Base-by-base conservation (phyloP, 2,888 invertebrate species). In the Yponomeuta sedellus region DNA sequence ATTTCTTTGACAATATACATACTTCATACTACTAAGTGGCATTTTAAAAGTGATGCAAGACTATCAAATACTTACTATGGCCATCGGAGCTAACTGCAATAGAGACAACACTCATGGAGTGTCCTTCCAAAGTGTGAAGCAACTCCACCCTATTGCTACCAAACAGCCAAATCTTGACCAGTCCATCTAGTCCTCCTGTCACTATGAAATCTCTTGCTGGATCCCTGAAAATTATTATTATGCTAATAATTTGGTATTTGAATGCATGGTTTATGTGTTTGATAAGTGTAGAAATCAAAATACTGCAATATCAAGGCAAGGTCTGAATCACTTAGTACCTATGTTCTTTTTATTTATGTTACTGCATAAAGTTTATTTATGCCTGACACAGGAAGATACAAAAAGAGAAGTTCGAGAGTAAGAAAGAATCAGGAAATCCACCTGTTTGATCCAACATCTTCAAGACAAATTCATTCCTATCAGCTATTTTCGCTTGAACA, bases 91-190 rank as follows among this genome's bases (percentile, higher is more conserved):
- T 98, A 16, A 98, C 94, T 62, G 97, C 97, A 1, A 98, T 95
- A 10, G 98, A 98, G 0, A 98, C 96, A 4, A 99, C 96, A 0
- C 98, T 98, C 70, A 99, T 92, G 5, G 96, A 94, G 85, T 99
- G 98, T 0, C 97, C 98, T 73, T 95, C 94, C 59, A 98, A 86
- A 64, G 94, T 94, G 79, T 97, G 95, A 68, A 96, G 93, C 44
- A 96, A 79, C 69, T 94, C 94, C 19, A 98, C 78, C 72, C 93
- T 93, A 70, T 95, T 95, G 69, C 94, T 92, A 73, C 94, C 93
- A 66, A 93, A 80, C 68, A 92, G 92, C 98, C 98, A 98, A 39
- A 98, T 94, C 92, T 97, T 98, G 0, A 98, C 96, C 19, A 94
- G 87, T 80, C 97, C 96, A 82, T 99, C 98, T 0, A 98, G 92